Conservation (phyloP, 2,888 invertebrate genomes). For the Drosophila atripex region DNA sequence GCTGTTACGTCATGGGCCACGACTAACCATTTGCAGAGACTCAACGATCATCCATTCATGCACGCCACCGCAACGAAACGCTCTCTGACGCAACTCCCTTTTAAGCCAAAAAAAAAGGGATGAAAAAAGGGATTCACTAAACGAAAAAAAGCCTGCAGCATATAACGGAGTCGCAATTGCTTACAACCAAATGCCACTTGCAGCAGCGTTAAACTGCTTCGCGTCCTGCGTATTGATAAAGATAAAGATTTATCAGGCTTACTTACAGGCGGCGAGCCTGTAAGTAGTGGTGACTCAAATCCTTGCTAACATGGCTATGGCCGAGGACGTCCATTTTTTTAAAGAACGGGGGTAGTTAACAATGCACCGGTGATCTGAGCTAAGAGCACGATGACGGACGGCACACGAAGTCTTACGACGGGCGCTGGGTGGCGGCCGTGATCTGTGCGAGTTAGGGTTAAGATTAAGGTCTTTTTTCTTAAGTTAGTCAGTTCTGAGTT, state of each 20-base stretch:
- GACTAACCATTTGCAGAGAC: neutral
- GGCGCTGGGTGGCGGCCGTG: no score
- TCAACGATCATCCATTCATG: neutral
- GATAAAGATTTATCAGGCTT: no score
- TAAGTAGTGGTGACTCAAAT: conserved; percentile 1
- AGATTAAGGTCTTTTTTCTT: no score
- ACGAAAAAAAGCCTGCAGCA: conserved; percentile 6
- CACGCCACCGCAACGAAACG: neutral
- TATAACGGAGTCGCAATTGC: neutral
- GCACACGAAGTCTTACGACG: no score
- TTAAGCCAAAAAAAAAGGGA: no score
- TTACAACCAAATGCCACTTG: no score
- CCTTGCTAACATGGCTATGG: conserved; percentile 5
- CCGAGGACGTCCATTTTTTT: neutral
- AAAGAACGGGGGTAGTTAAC: conserved; percentile 5
- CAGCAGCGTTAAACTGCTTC: conserved; percentile 1
- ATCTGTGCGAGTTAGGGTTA: no score
- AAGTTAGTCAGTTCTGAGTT: neutral
- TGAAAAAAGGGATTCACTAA: no score
- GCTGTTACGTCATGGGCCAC: neutral
- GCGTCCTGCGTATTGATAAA: conserved; percentile 2
- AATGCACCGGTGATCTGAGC: neutral
- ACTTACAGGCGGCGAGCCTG: neutral
- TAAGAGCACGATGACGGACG: conserved; percentile 1
- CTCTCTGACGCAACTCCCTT: neutral